These are phyloP conservation scores for Bombus turneri DNA, from an alignment of 1,140 invertebrate species.

Conservation along the genomic window DNA sequence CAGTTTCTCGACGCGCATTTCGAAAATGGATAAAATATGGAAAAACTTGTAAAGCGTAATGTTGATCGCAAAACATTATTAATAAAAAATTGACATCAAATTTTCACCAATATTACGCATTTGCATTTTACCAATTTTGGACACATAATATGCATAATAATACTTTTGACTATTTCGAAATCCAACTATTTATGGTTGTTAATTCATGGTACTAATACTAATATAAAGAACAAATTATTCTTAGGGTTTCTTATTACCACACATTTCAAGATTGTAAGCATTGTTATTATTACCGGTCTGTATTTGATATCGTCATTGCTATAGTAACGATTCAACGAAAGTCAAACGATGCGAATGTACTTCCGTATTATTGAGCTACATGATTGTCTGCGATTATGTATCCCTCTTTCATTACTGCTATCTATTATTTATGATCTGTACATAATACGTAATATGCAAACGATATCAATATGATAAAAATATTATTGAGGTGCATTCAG, in stretches of 20 bases:
- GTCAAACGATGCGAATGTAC: conserved; percentile 23
- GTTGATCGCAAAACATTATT: conserved; percentile 5
- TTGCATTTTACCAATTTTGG: background rate
- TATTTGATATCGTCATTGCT: conserved; percentile 40
- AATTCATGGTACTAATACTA: no score
- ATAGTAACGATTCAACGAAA: conserved; percentile 47
- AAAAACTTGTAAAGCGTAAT: background rate
- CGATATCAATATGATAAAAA: background rate
- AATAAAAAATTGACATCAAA: background rate
- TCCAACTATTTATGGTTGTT: background rate
- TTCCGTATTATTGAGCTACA: conserved; percentile 38
- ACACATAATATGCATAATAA: no score
- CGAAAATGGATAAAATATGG: conserved; percentile 16
- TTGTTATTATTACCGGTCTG: background rate
- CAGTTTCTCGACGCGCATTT: conserved; percentile 33
- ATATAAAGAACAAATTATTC: background rate
- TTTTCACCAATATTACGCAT: background rate
- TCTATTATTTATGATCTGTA: background rate
- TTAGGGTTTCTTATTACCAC: no score
- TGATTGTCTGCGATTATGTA: background rate
- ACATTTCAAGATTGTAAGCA: background rate
- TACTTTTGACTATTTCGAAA: background rate
- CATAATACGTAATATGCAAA: background rate
- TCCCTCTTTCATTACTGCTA: background rate
- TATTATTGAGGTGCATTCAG: background rate